Percentiles rank a stretch among this genome's conserved stretches.
These are phyloP conservation scores for Molanna angustata DNA, from an alignment of 2,888 invertebrate genomes.

Conservation along the genomic window DNA sequence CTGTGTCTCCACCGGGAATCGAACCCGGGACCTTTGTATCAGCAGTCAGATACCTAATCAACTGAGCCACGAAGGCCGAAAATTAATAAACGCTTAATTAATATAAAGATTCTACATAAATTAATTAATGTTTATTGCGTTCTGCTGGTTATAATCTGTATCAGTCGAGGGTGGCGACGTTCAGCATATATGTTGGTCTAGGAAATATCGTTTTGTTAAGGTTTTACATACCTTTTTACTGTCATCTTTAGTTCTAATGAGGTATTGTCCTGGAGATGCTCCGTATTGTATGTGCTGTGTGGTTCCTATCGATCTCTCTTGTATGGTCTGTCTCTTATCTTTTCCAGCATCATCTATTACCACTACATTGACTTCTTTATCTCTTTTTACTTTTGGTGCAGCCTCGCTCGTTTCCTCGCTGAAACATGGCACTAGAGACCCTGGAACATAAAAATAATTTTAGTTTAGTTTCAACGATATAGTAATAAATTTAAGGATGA, in stretches of 20 bases:
- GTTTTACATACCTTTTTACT: conserved; percentile 28
- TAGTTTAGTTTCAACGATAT: not conserved
- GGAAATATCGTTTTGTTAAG: too few relatives aligned
- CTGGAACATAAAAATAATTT: conserved; percentile 13
- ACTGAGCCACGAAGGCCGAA: too few relatives aligned
- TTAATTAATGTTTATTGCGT: too few relatives aligned
- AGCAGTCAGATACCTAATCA: too few relatives aligned
- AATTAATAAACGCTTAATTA: too few relatives aligned
- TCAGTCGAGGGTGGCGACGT: too few relatives aligned
- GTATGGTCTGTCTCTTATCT: conserved; percentile 24
- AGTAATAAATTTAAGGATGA: not conserved
- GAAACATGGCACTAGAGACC: conserved; percentile 11
- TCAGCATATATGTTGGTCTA: too few relatives aligned
- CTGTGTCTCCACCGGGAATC: too few relatives aligned
- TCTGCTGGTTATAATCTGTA: too few relatives aligned
- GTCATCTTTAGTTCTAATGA: conserved; percentile 28
- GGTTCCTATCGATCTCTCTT: conserved; percentile 17
- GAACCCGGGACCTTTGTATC: too few relatives aligned
- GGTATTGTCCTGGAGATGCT: conserved; percentile 29
- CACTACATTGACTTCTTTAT: conserved; percentile 12
- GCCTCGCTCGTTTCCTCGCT: conserved; percentile 26
- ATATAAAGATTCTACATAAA: too few relatives aligned
- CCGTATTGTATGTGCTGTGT: conserved; percentile 29
- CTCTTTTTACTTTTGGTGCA: conserved; percentile 2
- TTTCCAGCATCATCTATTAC: conserved; percentile 18